Evolutionary conservation across 2,797 vertebrate genomes (phyloP), one percentile per base, ranked within the genome.

Genomic region (Pitangus sulphuratus): DNA sequence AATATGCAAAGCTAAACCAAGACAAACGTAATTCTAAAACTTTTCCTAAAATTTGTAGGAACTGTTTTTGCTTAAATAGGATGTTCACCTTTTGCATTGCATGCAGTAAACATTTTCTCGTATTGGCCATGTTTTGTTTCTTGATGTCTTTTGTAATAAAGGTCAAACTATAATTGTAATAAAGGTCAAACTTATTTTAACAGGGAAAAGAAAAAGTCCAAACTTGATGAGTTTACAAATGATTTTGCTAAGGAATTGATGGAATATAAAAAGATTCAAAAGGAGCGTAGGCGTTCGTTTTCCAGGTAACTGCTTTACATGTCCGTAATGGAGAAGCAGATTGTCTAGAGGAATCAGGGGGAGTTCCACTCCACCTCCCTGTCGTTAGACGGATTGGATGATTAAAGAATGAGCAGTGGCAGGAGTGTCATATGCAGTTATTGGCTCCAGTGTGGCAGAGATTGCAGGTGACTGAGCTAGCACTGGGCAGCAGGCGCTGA

Each of bases 161-260:
- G 93, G 92, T 96, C 91, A 83, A 96, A 93, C 90, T 84, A 89
- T 93, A 75, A 95, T 96, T 98, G 97, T 97, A 95, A 92, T 86
- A 95, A 95, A 96, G 91, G 95, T 95, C 95, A 98, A 98, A 97
- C 97, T 98, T 97, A 97, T 98, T 97, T 97, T 97, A 96, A 98
- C 97, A 99, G 99, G 97, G 98, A 99, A 97, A 98, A 99, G 97
- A 98, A 98, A 98, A 98, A 98, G 97, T 99, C 99, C 88, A 99
- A 99, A 98, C 98, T 99, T 96, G 99, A 99, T 98, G 99, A 99
- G 97, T 99, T 99, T 97, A 99, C 99, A 96, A 99, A 99, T 98
- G 99, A 99, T 98, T 99, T 99, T 98, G 99, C 99, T 97, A 99
- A 99, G 98, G 99, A 99, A 97, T 98, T 99, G 90, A 98, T 99